Evolutionary conservation across 2,113 vertebrate species (phyloP), one percentile per base, ranked within the genome.

Genomic region (Dunckerocampus dactyliophorus): DNA sequence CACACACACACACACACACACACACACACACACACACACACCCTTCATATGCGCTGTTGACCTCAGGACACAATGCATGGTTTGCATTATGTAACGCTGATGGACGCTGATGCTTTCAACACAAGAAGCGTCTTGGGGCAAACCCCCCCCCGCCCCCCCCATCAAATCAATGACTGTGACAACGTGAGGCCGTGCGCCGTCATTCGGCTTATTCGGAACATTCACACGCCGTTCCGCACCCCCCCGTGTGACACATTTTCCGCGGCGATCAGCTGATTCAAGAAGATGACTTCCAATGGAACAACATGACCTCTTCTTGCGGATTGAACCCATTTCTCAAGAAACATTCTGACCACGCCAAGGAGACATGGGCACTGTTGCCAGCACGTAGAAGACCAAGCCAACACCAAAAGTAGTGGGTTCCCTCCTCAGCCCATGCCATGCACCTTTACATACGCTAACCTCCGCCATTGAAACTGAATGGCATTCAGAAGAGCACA

Each of bases 1-100:
- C 24, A 10, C 56, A 46, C 57, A 8, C n/a, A 52, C 24, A 10
- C 56, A 46, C 57, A 8, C n/a, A 45, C 63, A 65, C 67, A 62
- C 46, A 2, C 54, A 28, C 16, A 43, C 8, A 15, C 9, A 10
- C 45, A 1, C 21, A 52, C 24, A 10, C 56, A 46, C 57, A 8
- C n/a, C 63, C 45, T 52, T 31, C 16, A 11, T 47, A 59, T 55
- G 22, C 16, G 24, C 16, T 17, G 20, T 9, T 28, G n/a, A 10
- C 45, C 58, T 47, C 58, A 8, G 45, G 58, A 31, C 45, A 46
- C 45, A 39, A 19, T 56, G n/a, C 34, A 56, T 14, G 24, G 16
- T 6, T 34, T 60, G 46, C 11, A 60, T 60, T 60, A 48, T 37
- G 28, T n/a, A 60, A 37, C 22, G 1, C 37, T 24, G 57, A 59